Evolutionary conservation across 53 echinoderm and acorn worm genomes (phyloP).

Genomic region (Crossaster papposus): DNA sequence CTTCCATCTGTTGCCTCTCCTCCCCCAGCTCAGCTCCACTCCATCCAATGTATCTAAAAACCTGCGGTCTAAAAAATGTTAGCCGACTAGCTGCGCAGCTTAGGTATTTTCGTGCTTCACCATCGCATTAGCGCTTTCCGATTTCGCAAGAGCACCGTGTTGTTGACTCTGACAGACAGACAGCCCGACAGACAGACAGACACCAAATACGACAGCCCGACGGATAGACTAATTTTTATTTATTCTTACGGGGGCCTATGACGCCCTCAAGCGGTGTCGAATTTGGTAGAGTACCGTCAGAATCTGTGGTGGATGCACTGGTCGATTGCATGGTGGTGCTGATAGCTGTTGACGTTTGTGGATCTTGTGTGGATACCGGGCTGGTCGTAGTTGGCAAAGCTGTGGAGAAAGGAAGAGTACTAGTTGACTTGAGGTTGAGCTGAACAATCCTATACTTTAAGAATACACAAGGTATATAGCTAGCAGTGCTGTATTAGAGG

Average conservation of each 20-base stretch:
- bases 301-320: neutral
- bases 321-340: too few species aligned
- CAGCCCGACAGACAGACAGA: conserved; percentile 23
- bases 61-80: too few species aligned
- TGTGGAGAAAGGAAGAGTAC: neutral
- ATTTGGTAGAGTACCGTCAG: neutral
- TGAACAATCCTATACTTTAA: too few species aligned
- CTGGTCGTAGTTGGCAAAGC: neutral
- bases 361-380: neutral
- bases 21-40: too few species aligned
- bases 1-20: too few species aligned
- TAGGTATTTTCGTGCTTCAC: neutral
- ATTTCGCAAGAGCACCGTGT: neutral
- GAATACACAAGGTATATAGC: too few species aligned
- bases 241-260: neutral
- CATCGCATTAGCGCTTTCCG: neutral
- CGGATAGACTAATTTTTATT: neutral
- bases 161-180: conserved; percentile 32
- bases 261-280: neutral
- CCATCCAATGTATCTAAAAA: too few species aligned
- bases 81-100: too few species aligned
- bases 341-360: neutral
- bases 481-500: too few species aligned
- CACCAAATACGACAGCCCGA: too few species aligned
- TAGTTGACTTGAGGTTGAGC: too few species aligned